phyloP scores from a whole-genome alignment of 2,113 vertebrate genomes.

The Rattus rattus region DNA sequence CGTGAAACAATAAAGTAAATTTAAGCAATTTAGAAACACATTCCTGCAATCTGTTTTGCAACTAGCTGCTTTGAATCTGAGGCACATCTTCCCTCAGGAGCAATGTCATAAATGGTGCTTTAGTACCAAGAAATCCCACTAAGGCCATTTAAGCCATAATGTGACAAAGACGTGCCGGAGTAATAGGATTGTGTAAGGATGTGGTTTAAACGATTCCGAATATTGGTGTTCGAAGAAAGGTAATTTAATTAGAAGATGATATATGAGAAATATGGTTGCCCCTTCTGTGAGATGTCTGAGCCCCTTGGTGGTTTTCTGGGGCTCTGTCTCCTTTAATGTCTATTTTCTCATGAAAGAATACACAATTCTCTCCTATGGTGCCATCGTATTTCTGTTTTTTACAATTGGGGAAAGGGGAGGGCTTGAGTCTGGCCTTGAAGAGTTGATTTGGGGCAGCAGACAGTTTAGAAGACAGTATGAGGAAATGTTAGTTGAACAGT shows the following conservation, averaged over 20 bases:
- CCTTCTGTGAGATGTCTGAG: background rate
- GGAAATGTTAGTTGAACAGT: background rate
- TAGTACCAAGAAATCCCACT: conserved; percentile 30
- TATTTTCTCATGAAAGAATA: background rate
- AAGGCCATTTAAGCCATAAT: background rate
- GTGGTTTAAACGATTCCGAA: background rate
- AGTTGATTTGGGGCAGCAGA: background rate
- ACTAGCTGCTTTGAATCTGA: conserved; percentile 9
- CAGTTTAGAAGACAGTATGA: background rate
- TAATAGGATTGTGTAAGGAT: background rate
- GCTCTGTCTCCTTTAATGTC: background rate
- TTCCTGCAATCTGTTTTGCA: conserved; percentile 20
- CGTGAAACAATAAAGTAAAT: background rate
- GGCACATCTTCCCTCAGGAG: background rate
- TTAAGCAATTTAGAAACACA: conserved; percentile 1
- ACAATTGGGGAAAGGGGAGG: background rate
- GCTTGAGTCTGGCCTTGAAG: background rate
- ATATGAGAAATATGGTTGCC: background rate
- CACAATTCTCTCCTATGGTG: background rate
- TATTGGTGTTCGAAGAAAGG: conserved; percentile 11
- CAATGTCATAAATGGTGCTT: background rate
- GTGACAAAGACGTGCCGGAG: conserved; percentile 18
- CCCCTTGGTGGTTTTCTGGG: background rate
- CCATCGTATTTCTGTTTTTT: background rate
- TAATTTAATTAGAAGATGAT: conserved; percentile 24